Conservation (phyloP, 2,113 vertebrate species). For the Sterrhoptilus dennistouni region DNA sequence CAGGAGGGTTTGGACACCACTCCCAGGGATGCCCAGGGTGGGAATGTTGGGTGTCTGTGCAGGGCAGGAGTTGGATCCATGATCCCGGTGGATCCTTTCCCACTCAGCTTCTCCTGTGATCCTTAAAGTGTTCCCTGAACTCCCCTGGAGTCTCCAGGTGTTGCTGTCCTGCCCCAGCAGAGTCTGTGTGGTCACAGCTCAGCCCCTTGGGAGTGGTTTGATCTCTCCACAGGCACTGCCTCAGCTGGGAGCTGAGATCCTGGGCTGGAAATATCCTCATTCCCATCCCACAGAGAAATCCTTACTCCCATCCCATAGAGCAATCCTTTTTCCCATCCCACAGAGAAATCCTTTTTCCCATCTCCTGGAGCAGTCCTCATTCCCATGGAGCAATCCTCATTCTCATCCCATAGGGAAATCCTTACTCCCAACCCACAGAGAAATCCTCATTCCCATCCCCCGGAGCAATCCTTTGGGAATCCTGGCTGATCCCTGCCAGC, state of each 20-base stretch:
- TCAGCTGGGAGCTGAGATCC: background rate
- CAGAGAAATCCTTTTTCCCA: background rate
- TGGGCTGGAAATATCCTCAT: background rate
- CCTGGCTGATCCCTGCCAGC: background rate
- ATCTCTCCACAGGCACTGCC: background rate
- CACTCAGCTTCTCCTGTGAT: background rate
- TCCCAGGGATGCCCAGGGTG: background rate
- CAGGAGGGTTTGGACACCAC: accelerated
- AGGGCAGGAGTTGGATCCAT: accelerated
- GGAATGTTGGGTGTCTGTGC: background rate
- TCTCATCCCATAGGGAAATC: background rate
- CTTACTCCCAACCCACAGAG: background rate
- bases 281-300: too few species aligned
- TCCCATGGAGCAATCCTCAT: background rate
- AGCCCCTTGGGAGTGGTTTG: background rate
- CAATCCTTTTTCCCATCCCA: background rate
- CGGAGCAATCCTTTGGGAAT: too few species aligned
- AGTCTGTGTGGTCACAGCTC: background rate
- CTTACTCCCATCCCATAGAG: too few species aligned
- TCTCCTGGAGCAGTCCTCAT: accelerated
- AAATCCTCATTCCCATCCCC: background rate
- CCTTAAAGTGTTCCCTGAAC: accelerated
- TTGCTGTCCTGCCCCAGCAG: background rate
- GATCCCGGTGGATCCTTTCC: background rate
- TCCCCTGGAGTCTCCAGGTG: accelerated